phyloP scores from a whole-genome alignment of 2,113 vertebrate genomes.

The Buteo buteo region DNA sequence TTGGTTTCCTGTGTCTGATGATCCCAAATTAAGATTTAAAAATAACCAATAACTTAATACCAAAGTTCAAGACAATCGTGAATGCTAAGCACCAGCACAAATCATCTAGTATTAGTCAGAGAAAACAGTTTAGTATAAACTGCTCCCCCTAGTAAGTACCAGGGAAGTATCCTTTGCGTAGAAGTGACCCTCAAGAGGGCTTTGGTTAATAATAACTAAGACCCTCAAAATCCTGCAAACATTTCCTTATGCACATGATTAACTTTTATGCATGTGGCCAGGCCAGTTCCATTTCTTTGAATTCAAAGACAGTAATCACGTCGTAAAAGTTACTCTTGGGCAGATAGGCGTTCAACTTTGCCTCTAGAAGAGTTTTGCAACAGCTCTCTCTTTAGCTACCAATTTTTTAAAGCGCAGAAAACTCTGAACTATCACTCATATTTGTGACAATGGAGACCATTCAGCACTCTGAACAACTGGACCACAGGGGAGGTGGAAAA shows the following conservation, averaged over 20 bases:
- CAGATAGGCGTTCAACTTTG: neutral
- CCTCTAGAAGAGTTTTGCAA: constrained; percentile 6
- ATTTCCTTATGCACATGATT: neutral
- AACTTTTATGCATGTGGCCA: neutral
- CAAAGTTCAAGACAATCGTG: neutral
- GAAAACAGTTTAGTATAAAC: neutral
- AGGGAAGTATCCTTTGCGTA: neutral
- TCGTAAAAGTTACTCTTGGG: neutral
- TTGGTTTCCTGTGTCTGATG: neutral
- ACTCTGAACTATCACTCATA: neutral
- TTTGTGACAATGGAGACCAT: neutral
- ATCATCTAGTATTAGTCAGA: neutral
- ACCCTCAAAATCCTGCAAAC: neutral
- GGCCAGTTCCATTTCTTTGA: neutral
- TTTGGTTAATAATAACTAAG: neutral
- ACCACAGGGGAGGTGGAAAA: neutral
- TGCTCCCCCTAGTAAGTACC: neutral
- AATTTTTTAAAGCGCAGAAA: neutral
- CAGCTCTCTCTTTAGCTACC: neutral
- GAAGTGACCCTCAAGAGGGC: neutral
- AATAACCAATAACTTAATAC: neutral
- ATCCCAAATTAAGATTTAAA: neutral
- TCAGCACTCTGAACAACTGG: neutral
- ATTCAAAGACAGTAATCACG: neutral
- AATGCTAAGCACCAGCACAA: neutral